A percentile compares a stretch with the other conserved stretches of the same genome.
Conservation (phyloP, 2,888 invertebrate genomes). For the Clostera curtula region DNA sequence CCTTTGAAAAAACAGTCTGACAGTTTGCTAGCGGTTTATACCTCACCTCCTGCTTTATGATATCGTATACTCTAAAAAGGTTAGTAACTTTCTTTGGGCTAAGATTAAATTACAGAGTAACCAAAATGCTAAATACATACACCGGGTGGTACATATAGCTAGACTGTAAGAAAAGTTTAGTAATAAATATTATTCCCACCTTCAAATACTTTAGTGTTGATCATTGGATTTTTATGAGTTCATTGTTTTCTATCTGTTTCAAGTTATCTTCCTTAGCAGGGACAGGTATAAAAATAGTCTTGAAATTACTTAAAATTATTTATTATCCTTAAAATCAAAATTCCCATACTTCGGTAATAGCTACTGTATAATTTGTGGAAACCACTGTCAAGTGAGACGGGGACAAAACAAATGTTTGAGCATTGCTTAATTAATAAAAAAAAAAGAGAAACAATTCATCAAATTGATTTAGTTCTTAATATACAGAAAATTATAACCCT, state of each 20-base stretch:
- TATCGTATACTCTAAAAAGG: too few relatives aligned
- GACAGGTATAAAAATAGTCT: conserved; percentile 6
- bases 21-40: too few relatives aligned
- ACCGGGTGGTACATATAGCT: too few relatives aligned
- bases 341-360: conserved; percentile 48
- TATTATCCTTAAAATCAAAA: conserved; percentile 61
- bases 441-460: conserved; percentile 54
- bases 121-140: too few relatives aligned
- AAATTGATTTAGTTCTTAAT: conserved; percentile 58
- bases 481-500: conserved; percentile 64
- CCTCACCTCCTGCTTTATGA: too few relatives aligned
- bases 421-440: conserved; percentile 52
- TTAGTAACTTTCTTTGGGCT: too few relatives aligned
- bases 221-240: too few relatives aligned
- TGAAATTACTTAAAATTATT: conserved; percentile 57
- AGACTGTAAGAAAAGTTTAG: too few relatives aligned
- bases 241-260: not conserved
- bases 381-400: conserved; percentile 29
- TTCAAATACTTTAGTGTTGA: too few relatives aligned
- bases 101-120: too few relatives aligned
- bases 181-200: too few relatives aligned
- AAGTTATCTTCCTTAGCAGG: not conserved
- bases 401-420: conserved; percentile 49
- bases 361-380: conserved; percentile 47
- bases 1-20: too few relatives aligned